Conservation (phyloP, 2,888 invertebrate species). For the Coenonympha arcania region DNA sequence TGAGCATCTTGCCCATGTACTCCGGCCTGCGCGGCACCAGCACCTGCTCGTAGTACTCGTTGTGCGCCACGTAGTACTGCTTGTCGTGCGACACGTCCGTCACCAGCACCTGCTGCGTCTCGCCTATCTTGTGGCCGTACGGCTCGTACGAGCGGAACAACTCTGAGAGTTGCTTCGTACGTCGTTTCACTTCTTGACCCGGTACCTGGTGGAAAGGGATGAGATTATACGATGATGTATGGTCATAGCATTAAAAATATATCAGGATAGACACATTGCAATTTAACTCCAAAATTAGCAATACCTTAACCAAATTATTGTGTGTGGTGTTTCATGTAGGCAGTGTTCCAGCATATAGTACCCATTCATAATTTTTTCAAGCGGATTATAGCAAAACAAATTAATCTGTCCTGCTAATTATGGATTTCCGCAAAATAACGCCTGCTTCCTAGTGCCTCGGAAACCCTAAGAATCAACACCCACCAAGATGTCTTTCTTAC, state of each 20-base stretch:
- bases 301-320: too few species aligned
- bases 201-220: constrained; percentile 72
- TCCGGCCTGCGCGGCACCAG: constrained; percentile 84
- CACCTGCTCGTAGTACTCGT: constrained; percentile 93
- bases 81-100: constrained; percentile 95
- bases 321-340: neutral
- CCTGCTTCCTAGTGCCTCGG: too few species aligned
- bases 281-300: too few species aligned
- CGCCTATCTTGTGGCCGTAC: constrained; percentile 80
- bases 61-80: constrained; percentile 93
- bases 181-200: constrained; percentile 87
- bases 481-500: too few species aligned
- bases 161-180: constrained; percentile 91
- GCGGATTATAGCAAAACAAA: neutral
- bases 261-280: too few species aligned
- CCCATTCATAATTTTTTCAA: neutral
- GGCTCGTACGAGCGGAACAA: constrained; percentile 92
- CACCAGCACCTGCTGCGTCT: constrained; percentile 85
- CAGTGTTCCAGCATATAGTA: too few species aligned
- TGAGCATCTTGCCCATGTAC: constrained; percentile 87
- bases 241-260: too few species aligned
- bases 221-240: too few species aligned
- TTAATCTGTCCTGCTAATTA: neutral
- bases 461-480: too few species aligned
- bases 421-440: too few species aligned